A percentile compares a stretch with the other conserved stretches of the same genome.
Conservation (phyloP, 1,140 invertebrate species). For the Nephila pilipes region DNA sequence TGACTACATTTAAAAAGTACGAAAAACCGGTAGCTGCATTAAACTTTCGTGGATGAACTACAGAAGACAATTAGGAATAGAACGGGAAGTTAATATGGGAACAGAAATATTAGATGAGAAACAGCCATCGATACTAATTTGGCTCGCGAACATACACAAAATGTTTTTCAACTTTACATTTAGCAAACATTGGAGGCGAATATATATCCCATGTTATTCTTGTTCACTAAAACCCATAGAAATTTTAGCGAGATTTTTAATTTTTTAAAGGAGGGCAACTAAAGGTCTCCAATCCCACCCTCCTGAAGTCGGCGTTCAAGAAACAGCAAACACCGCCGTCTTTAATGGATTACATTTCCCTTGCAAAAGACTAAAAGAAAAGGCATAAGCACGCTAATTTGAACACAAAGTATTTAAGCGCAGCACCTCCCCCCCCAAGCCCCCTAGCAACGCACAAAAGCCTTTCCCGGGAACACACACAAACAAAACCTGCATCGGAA, state of each 20-base stretch:
- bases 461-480: not conserved
- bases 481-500: constrained; percentile 30
- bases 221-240: no score
- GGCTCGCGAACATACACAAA: no score
- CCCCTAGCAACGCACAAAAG: not conserved
- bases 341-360: constrained; percentile 29
- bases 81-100: no score
- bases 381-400: constrained; percentile 35
- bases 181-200: not conserved
- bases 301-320: not conserved
- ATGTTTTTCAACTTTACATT: not conserved
- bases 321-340: not conserved
- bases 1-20: no score
- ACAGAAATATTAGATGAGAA: no score
- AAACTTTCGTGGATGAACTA: no score
- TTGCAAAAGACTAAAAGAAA: not conserved
- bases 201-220: no score
- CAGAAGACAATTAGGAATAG: no score
- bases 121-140: no score
- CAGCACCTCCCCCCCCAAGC: not conserved
- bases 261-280: not conserved
- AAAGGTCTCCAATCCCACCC: not conserved
- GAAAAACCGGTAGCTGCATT: no score
- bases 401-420: constrained; percentile 34
- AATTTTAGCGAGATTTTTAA: not conserved